phyloP scores from a whole-genome alignment of 2,113 vertebrate genomes.

The Festucalex cinctus region DNA sequence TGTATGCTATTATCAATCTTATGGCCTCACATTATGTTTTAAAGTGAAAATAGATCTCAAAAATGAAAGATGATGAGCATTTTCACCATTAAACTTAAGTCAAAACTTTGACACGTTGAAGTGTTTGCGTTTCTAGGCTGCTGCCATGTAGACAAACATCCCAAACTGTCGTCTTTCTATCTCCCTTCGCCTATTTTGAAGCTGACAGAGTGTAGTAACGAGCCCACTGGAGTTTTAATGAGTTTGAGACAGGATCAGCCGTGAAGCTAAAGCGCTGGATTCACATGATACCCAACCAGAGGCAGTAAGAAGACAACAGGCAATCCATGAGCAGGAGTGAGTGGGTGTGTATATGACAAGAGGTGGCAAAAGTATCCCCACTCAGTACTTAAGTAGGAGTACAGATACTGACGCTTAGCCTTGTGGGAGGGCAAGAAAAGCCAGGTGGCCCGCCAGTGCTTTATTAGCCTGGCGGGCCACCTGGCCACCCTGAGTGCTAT shows the following conservation, averaged over 20 bases:
- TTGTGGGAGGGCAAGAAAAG: too few species aligned
- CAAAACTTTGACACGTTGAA: not conserved
- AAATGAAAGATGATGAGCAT: too few species aligned
- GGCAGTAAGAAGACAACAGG: constrained; percentile 6
- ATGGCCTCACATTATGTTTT: too few species aligned
- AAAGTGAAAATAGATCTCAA: too few species aligned
- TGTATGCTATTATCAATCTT: not conserved
- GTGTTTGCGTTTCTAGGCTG: too few species aligned
- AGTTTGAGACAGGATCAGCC: not conserved
- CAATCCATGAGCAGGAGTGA: constrained; percentile 19
- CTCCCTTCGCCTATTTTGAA: not conserved
- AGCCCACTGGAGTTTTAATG: not conserved
- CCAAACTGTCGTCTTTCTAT: not conserved
- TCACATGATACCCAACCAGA: constrained; percentile 32
- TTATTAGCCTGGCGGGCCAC: too few species aligned
- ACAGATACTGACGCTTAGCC: not conserved
- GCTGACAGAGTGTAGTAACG: not conserved
- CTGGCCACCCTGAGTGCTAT: too few species aligned
- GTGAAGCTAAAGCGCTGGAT: not conserved
- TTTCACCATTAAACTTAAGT: too few species aligned
- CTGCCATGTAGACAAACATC: not conserved
- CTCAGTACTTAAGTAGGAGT: not conserved
- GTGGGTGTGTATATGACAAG: constrained; percentile 49
- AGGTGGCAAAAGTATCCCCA: constrained; percentile 7
- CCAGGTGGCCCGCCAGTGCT: too few species aligned